Percentiles rank a stretch among this genome's conserved stretches.
Conservation (phyloP, 2,113 vertebrate species). For the Trochalopteron elliotii region DNA sequence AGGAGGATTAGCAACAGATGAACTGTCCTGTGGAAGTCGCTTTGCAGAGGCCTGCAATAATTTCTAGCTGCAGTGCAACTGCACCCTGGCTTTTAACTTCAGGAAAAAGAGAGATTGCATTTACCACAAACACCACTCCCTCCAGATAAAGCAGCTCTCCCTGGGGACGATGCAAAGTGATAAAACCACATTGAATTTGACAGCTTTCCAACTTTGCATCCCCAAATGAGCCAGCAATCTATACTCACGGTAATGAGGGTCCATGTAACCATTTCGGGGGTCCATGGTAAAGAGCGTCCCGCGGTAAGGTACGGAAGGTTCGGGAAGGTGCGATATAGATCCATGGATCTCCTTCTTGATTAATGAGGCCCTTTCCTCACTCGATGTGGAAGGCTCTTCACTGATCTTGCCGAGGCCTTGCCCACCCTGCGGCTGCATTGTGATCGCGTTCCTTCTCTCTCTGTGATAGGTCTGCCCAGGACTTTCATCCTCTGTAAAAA, state of each 20-base stretch:
- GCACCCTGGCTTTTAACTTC: neutral
- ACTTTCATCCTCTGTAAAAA: constrained; percentile 89
- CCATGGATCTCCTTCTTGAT: constrained; percentile 96
- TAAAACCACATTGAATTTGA: neutral
- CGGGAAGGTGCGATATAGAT: constrained; percentile 88
- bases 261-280: constrained; percentile 92
- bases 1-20: constrained; percentile 42
- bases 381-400: constrained; percentile 95
- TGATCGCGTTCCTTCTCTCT: constrained; percentile 92
- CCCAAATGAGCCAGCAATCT: neutral
- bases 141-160: neutral
- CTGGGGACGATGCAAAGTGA: neutral
- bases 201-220: neutral
- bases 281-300: constrained; percentile 94
- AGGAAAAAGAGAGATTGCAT: neutral
- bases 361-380: constrained; percentile 89
- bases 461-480: constrained; percentile 89
- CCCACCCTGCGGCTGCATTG: constrained; percentile 83
- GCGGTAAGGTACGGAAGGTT: constrained; percentile 89
- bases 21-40: neutral
- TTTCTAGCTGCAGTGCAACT: neutral
- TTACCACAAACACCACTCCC: neutral
- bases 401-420: constrained; percentile 82
- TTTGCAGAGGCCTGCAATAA: neutral
- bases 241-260: constrained; percentile 93